Conservation (phyloP, 37 sponge, comb jelly and placozoan genomes). For the Ianthella basta region DNA sequence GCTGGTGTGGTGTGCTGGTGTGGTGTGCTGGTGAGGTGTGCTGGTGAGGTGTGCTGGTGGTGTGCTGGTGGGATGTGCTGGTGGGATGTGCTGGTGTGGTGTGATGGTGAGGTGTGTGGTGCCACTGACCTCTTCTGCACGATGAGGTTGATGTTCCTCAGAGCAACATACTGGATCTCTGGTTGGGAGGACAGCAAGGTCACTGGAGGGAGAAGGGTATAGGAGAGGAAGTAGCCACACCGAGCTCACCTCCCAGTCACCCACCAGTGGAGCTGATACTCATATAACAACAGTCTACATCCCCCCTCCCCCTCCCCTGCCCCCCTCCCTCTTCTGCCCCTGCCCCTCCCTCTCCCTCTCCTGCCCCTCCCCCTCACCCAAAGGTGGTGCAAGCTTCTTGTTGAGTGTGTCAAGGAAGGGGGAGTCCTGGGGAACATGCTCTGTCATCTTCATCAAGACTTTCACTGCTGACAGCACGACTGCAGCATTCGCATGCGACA, state of each 20-base stretch:
- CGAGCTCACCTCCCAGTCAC: neutral
- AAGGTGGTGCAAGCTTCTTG: slow-evolving; percentile 94
- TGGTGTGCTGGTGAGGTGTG: too few relatives aligned
- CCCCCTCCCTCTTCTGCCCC: neutral
- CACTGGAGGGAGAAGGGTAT: slow-evolving; percentile 42
- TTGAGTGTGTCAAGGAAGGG: slow-evolving; percentile 64
- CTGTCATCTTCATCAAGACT: slow-evolving; percentile 96
- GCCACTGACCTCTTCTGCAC: slow-evolving; percentile 91
- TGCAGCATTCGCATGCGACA: slow-evolving; percentile 98
- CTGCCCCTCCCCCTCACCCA: slow-evolving; percentile 67
- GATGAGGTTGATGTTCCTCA: slow-evolving; percentile 97
- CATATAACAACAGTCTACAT: neutral
- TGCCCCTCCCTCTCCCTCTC: slow-evolving; percentile 47
- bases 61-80: too few relatives aligned
- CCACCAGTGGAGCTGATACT: neutral
- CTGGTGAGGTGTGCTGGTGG: too few relatives aligned
- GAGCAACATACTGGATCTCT: slow-evolving; percentile 98
- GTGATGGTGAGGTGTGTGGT: too few relatives aligned
- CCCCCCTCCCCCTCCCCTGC: neutral
- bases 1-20: too few relatives aligned
- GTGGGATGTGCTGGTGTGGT: too few relatives aligned
- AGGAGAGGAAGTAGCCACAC: too few relatives aligned
- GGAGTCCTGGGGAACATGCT: slow-evolving; percentile 71
- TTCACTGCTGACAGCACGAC: slow-evolving; percentile 98
- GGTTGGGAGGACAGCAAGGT: slow-evolving; percentile 95